Percentiles rank a stretch among this genome's conserved stretches.
Conservation (phyloP, 64 coral and sea anemone species). For the Dendronephthya gigantea region DNA sequence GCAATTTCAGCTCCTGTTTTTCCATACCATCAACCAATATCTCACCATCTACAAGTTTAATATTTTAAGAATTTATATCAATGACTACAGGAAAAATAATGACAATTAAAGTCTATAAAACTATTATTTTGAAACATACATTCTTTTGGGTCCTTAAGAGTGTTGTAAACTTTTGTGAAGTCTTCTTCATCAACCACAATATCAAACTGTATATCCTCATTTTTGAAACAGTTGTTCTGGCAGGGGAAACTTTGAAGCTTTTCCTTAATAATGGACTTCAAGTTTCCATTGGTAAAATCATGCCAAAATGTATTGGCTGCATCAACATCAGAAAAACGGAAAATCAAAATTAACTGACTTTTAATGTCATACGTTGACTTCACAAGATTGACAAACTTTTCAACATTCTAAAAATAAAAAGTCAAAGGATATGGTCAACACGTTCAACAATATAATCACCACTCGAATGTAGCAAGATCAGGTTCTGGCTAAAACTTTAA, state of each 20-base stretch:
- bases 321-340: neutral
- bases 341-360: neutral
- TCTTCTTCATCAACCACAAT: neutral
- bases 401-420: neutral
- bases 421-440: neutral
- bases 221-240: neutral
- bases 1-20: conserved; percentile 10
- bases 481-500: too few species aligned
- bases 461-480: too few species aligned
- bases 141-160: neutral
- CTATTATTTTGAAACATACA: neutral
- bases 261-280: neutral
- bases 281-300: neutral
- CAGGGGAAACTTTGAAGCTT: neutral
- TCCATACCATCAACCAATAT: neutral
- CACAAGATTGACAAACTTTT: neutral
- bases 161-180: neutral
- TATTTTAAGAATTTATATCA: too few species aligned
- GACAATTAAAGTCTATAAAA: too few species aligned
- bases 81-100: too few species aligned
- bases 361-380: neutral
- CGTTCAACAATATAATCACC: too few species aligned
- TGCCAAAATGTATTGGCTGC: neutral
- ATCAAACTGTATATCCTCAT: neutral
- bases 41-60: neutral